Base-by-base conservation (phyloP, 1,140 invertebrate genomes). In the Heliconius nattereri region DNA sequence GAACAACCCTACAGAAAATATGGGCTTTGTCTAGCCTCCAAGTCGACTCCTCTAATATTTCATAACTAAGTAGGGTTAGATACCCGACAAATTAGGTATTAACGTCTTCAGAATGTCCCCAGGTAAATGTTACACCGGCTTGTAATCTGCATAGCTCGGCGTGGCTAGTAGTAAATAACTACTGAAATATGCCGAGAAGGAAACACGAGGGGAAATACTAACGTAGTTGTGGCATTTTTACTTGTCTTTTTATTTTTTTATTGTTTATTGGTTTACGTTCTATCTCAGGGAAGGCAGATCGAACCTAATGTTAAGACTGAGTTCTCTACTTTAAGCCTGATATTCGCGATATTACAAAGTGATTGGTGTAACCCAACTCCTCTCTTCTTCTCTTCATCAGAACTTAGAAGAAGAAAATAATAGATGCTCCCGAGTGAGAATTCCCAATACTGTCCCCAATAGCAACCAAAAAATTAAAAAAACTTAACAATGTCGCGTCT, bases 111-210 rank as follows among this genome's bases (percentile, higher is more conserved):
- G 82, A 84, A 82, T 80, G 80, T 82, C 79, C 79, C 82, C 73
- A 83, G 79, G 85, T 84, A 85, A 84, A 86, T 85, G 81, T 83
- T 75, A 86, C 76, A 79, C 71, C 35, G 76, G 75, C 81, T 80
- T 83, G 82, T 85, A 85, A 86, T 85, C 82, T 85, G 81, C 84
- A 85, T 85, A 85, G 72, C 82, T 85, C 78, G 80, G 71, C 72
- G 75, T 83, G 78, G 81, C 79, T 84, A 81, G 75, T 84, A 81
- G 78, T 85, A 83, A 86, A 86, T 86, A 83, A 86, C 85, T 85
- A 83, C 79, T 83, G 80, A 84, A 80, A 81, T 85, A 85, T 81
- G 80, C 79, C 73, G 78, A 54, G 45, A 3, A 11, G 2, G 26
- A 29, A 3, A 66, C 26, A 66, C 60, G 60, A 11, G 60, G 3